phyloP scores from a whole-genome alignment of 2,888 invertebrate genomes.

The Xylota sylvarum region DNA sequence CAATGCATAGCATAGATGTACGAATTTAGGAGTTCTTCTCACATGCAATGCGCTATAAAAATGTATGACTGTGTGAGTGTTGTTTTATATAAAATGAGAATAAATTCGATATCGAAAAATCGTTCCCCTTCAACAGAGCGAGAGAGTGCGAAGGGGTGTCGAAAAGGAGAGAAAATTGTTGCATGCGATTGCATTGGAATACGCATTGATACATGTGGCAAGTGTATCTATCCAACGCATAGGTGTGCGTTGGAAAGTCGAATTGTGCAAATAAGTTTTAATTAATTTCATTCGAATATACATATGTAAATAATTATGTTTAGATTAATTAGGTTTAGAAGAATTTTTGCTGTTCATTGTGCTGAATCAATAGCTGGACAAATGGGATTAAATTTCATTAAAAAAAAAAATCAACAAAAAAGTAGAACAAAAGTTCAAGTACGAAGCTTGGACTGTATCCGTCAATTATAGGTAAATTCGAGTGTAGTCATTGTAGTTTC shows the following conservation, averaged over 20 bases:
- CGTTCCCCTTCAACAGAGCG: slow-evolving; percentile 30
- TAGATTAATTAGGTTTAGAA: too few species aligned
- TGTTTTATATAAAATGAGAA: slow-evolving; percentile 45
- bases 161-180: slow-evolving; percentile 37
- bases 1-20: slow-evolving; percentile 35
- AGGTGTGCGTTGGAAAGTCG: neutral
- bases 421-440: too few species aligned
- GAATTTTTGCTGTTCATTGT: too few species aligned
- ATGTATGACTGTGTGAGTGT: slow-evolving; percentile 12
- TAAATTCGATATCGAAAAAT: slow-evolving; percentile 63
- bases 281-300: neutral
- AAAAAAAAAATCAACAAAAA: too few species aligned
- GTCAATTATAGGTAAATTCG: too few species aligned
- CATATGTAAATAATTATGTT: neutral
- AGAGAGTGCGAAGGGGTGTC: neutral
- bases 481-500: too few species aligned
- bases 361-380: too few species aligned
- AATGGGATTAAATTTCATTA: too few species aligned
- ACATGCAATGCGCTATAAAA: neutral
- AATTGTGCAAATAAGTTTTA: neutral
- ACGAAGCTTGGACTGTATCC: too few species aligned
- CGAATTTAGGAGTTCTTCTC: slow-evolving; percentile 35
- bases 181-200: slow-evolving; percentile 42
- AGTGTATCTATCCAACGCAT: slow-evolving; percentile 36
- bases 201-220: slow-evolving; percentile 33